phyloP scores from a whole-genome alignment of 2,113 vertebrate genomes.

The Calidris pugnax region DNA sequence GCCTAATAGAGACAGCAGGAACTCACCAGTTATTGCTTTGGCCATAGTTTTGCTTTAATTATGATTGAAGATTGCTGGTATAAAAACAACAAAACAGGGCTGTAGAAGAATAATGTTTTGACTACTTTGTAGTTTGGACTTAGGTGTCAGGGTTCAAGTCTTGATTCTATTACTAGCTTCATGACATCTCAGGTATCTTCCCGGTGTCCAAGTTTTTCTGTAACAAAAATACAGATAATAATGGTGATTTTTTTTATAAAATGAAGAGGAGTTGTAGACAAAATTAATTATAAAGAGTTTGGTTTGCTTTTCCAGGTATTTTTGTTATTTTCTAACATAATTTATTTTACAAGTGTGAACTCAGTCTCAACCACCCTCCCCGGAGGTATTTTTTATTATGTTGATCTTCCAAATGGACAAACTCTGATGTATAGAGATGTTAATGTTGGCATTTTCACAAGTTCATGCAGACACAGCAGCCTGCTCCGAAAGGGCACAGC shows the following conservation, averaged over 20 bases:
- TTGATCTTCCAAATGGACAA: slow-evolving; percentile 23
- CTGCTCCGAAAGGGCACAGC: not conserved
- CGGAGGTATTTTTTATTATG: not conserved
- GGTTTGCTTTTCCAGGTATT: not conserved
- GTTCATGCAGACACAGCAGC: not conserved
- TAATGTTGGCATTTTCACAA: slow-evolving; percentile 8
- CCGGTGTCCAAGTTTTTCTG: not conserved
- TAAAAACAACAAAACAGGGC: not conserved
- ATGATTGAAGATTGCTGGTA: not conserved
- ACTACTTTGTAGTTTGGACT: not conserved
- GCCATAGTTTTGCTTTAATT: not conserved
- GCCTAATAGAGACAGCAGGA: not conserved
- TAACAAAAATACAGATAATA: not conserved
- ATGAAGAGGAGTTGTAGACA: not conserved
- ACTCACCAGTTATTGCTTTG: not conserved
- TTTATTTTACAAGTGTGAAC: not conserved
- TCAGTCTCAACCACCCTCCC: not conserved
- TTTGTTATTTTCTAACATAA: not conserved
- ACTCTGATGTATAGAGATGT: not conserved
- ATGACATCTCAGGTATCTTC: not conserved
- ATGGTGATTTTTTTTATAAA: not conserved
- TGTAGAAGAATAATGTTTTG: not conserved
- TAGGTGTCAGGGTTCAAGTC: not conserved
- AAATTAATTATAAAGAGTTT: not conserved
- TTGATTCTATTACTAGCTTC: not conserved